phyloP scores from a whole-genome alignment of 1,140 invertebrate species.

The Macrotrachela quadricornifera region DNA sequence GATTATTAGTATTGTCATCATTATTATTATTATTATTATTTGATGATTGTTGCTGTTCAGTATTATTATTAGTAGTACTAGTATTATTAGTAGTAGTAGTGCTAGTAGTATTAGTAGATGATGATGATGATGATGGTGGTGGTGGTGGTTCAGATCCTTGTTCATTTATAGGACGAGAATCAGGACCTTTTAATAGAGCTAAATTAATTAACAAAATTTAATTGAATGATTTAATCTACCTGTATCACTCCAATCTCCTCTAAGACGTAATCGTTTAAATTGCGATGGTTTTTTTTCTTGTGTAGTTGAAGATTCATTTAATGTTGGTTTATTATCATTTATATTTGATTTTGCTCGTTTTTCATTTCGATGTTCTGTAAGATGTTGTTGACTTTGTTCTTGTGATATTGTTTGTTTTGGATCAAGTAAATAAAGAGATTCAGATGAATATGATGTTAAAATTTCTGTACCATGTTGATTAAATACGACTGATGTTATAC shows the following conservation, averaged over 20 bases:
- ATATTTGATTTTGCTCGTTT: background rate
- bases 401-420: conserved; percentile 16
- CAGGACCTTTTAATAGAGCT: background rate
- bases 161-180: background rate
- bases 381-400: background rate
- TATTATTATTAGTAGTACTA: too few species aligned
- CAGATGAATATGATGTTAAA: conserved; percentile 60
- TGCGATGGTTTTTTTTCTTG: conserved; percentile 4
- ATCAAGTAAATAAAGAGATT: conserved; percentile 59
- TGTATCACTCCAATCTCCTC: conserved; percentile 76
- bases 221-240: conserved; percentile 17
- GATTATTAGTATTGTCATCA: too few species aligned
- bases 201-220: too few species aligned
- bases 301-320: background rate
- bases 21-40: too few species aligned
- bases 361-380: background rate
- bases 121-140: too few species aligned
- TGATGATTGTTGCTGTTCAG: too few species aligned
- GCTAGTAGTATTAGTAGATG: too few species aligned
- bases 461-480: conserved; percentile 52
- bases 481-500: conserved; percentile 58
- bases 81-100: too few species aligned
- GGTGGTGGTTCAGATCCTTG: too few species aligned
- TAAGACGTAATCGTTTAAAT: conserved; percentile 43
- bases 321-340: background rate